Evolutionary conservation across 2,113 vertebrate species (phyloP).

Genomic region (Uropsilus gracilis): DNA sequence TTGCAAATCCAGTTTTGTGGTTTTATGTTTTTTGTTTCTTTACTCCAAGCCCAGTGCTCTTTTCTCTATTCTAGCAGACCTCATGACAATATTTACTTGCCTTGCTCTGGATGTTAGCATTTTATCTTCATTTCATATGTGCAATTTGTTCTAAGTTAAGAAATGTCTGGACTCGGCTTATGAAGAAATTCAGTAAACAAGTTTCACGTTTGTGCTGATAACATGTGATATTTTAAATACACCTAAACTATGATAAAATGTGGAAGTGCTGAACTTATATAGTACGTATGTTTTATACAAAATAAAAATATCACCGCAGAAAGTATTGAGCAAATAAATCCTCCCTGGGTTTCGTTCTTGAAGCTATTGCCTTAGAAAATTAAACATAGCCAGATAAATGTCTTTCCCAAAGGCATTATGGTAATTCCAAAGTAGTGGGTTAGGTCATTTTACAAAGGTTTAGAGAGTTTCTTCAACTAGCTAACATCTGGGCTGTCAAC

Average conservation of each 20-base stretch:
- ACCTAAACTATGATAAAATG: slow-evolving; percentile 66
- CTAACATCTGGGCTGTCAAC: not conserved
- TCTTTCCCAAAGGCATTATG: slow-evolving; percentile 52
- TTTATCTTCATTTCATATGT: slow-evolving; percentile 65
- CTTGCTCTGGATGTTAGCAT: slow-evolving; percentile 45
- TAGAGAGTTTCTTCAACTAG: slow-evolving; percentile 33
- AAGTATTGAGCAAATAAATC: slow-evolving; percentile 59
- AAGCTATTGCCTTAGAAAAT: slow-evolving; percentile 53
- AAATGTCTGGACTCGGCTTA: slow-evolving; percentile 51
- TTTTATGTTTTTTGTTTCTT: too few species aligned
- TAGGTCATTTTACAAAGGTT: slow-evolving; percentile 43
- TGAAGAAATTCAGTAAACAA: slow-evolving; percentile 62
- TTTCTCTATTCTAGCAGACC: not conserved
- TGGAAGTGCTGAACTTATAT: slow-evolving; percentile 41
- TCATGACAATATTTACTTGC: slow-evolving; percentile 40
- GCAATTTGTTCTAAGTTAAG: slow-evolving; percentile 63
- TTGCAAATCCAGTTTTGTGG: not conserved
- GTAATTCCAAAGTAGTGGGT: slow-evolving; percentile 49
- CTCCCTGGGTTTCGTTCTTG: not conserved
- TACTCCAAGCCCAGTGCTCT: not conserved
- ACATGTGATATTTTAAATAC: slow-evolving; percentile 72
- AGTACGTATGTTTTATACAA: slow-evolving; percentile 29
- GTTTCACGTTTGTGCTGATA: slow-evolving; percentile 59
- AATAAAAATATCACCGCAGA: slow-evolving; percentile 69
- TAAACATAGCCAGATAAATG: slow-evolving; percentile 65